Percentiles rank a stretch among this genome's conserved stretches.
These are phyloP conservation scores for Agrypnia vestita DNA, from an alignment of 1,140 invertebrate genomes.

Conservation along the genomic window DNA sequence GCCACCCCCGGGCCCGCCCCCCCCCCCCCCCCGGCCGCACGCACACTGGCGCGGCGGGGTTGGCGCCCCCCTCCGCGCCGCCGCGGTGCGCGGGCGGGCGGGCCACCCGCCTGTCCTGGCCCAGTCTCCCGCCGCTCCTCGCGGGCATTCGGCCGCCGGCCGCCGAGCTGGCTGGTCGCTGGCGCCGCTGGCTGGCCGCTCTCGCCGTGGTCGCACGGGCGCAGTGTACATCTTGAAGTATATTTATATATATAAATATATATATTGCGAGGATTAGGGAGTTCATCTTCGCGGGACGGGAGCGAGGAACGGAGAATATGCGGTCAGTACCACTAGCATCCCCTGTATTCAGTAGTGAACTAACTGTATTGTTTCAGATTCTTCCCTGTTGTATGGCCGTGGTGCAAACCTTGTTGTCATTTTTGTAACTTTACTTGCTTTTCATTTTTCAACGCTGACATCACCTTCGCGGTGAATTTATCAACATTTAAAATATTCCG, in stretches of 20 bases:
- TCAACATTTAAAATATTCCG: neutral
- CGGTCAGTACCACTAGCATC: neutral
- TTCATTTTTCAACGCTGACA: too few relatives aligned
- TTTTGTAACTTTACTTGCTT: too few relatives aligned
- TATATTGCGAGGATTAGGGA: neutral
- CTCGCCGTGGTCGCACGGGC: neutral
- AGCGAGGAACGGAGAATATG: neutral
- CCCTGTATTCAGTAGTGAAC: neutral
- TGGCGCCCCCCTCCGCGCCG: neutral
- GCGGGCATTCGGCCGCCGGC: slow-evolving; percentile 19
- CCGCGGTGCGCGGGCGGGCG: neutral
- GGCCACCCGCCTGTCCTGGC: neutral
- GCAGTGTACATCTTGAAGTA: neutral
- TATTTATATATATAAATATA: neutral
- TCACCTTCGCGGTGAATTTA: neutral
- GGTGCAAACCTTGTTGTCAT: neutral
- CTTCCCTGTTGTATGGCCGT: too few relatives aligned
- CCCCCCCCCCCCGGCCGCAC: neutral
- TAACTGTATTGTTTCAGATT: neutral
- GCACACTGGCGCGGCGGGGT: neutral
- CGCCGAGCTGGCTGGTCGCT: slow-evolving; percentile 8
- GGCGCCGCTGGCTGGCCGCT: neutral
- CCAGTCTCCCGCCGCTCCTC: neutral
- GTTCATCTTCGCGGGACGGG: neutral
- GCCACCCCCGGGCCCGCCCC: neutral